Evolutionary conservation across 2,888 invertebrate species (phyloP).

Genomic region (Tinea pellionella): DNA sequence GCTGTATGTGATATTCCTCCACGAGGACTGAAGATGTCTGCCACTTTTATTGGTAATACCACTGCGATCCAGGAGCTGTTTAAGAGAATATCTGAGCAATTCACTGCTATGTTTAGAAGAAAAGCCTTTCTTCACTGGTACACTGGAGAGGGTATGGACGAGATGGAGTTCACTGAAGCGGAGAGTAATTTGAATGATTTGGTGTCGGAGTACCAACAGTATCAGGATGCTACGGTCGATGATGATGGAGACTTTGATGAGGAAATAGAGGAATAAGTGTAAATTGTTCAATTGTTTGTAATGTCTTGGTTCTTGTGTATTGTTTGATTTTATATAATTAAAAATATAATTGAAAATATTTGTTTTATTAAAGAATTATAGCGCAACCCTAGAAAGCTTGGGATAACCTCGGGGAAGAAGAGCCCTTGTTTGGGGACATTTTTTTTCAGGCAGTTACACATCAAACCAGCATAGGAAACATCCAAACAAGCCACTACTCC

Average conservation of each 20-base stretch:
- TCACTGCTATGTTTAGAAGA: conserved; percentile 92
- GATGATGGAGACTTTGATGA: conserved; percentile 69
- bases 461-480: too few relatives aligned
- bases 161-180: conserved; percentile 92
- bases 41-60: conserved; percentile 88
- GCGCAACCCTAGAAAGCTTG: too few relatives aligned
- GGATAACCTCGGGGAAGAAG: too few relatives aligned
- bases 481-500: too few relatives aligned
- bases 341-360: neutral
- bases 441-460: too few relatives aligned
- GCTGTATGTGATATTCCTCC: conserved; percentile 86
- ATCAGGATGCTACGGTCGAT: conserved; percentile 74
- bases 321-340: neutral
- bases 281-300: neutral
- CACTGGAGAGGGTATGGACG: conserved; percentile 93
- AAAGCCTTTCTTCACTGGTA: conserved; percentile 98
- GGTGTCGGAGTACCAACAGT: conserved; percentile 81
- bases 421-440: too few relatives aligned
- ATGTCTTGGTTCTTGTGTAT: neutral
- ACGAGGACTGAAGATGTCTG: conserved; percentile 82
- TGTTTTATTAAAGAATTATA: too few relatives aligned
- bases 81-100: conserved; percentile 87
- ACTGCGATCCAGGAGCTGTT: conserved; percentile 90
- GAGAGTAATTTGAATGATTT: conserved; percentile 86
- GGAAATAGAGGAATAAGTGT: conserved; percentile 26